phyloP scores from a whole-genome alignment of 2,888 invertebrate species.

The Eilema griseolum region DNA sequence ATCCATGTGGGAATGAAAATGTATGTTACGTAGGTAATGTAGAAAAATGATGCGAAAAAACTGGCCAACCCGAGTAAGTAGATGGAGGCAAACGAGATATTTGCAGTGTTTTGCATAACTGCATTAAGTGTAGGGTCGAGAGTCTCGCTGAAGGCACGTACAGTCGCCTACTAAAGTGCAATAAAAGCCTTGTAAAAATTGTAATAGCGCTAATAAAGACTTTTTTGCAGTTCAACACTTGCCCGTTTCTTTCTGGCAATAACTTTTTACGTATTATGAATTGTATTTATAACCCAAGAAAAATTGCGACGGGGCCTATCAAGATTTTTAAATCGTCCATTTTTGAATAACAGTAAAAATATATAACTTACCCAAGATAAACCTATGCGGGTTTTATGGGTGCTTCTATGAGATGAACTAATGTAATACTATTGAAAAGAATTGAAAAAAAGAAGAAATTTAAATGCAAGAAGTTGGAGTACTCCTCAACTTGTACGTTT shows the following conservation, averaged over 20 bases:
- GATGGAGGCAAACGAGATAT: slow-evolving; percentile 66
- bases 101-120: slow-evolving; percentile 75
- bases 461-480: not conserved
- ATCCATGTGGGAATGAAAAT: slow-evolving; percentile 54
- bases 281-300: slow-evolving; percentile 49
- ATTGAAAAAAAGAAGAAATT: no score
- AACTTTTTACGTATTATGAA: slow-evolving; percentile 53
- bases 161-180: slow-evolving; percentile 63
- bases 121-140: slow-evolving; percentile 66
- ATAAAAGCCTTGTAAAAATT: slow-evolving; percentile 63
- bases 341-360: slow-evolving; percentile 25
- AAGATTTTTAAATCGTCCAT: slow-evolving; percentile 25
- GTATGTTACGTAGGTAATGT: slow-evolving; percentile 51
- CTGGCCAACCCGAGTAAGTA: slow-evolving; percentile 52
- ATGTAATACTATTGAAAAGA: no score
- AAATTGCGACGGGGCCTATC: slow-evolving; percentile 36
- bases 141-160: slow-evolving; percentile 68
- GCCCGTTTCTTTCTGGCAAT: slow-evolving; percentile 43
- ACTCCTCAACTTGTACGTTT: not conserved
- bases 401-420: no score
- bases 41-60: slow-evolving; percentile 45
- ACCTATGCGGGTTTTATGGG: no score
- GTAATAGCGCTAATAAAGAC: slow-evolving; percentile 61
- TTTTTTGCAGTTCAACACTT: slow-evolving; percentile 56
- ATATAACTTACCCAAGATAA: no score